Evolutionary conservation across 2,888 invertebrate species (phyloP).

Genomic region (Drosophila imparisetae): DNA sequence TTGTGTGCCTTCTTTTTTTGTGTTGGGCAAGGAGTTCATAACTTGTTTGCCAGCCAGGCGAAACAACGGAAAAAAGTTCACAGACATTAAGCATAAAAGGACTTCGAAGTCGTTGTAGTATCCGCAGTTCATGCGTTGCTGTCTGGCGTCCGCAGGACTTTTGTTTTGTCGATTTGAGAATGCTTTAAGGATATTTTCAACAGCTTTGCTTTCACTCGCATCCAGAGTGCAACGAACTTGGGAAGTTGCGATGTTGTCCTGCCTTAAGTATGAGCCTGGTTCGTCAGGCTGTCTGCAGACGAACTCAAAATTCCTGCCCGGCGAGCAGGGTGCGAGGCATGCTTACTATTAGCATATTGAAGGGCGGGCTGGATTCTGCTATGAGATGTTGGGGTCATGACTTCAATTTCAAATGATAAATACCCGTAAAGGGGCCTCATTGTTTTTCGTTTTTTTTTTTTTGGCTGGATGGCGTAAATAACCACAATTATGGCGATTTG

Average conservation of each 20-base stretch:
- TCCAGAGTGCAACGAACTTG: slow-evolving; percentile 68
- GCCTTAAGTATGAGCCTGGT: slow-evolving; percentile 40
- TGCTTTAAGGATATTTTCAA: slow-evolving; percentile 52
- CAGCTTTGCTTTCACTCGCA: slow-evolving; percentile 24
- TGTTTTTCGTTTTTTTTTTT: slow-evolving; percentile 11
- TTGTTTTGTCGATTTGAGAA: slow-evolving; percentile 51
- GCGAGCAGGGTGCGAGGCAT: slow-evolving; percentile 7
- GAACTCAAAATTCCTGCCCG: slow-evolving; percentile 15
- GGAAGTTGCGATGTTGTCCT: slow-evolving; percentile 39
- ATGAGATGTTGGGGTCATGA: slow-evolving; percentile 65
- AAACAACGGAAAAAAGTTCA: slow-evolving; percentile 73
- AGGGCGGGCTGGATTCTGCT: slow-evolving; percentile 25
- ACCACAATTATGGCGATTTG: slow-evolving; percentile 24
- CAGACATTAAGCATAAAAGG: slow-evolving; percentile 65
- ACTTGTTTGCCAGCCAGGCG: slow-evolving; percentile 58
- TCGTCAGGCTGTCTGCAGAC: slow-evolving; percentile 46
- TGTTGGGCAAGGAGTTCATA: slow-evolving; percentile 42
- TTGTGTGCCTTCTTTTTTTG: slow-evolving; percentile 31
- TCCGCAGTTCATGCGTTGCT: slow-evolving; percentile 49
- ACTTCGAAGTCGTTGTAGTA: slow-evolving; percentile 32
- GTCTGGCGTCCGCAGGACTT: slow-evolving; percentile 60
- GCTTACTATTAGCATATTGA: slow-evolving; percentile 35
- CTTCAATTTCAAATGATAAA: slow-evolving; percentile 70
- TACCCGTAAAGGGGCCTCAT: slow-evolving; percentile 14
- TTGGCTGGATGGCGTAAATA: slow-evolving; percentile 26